phyloP scores from a whole-genome alignment of 2,113 vertebrate species.

The Bucco capensis region DNA sequence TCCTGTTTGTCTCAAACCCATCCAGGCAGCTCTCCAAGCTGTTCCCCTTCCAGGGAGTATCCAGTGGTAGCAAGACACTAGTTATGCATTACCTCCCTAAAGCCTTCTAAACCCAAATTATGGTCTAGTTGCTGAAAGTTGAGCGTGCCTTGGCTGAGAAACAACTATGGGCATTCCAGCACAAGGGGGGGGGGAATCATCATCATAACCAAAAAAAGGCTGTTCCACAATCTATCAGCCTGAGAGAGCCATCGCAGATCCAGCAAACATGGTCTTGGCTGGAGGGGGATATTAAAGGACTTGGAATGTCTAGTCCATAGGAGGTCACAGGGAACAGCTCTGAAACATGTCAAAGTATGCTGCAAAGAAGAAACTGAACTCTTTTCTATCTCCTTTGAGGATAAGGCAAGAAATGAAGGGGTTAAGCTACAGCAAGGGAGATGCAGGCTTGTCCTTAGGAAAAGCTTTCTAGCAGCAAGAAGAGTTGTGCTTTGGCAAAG shows the following conservation, averaged over 20 bases:
- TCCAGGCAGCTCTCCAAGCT: slow-evolving; percentile 21
- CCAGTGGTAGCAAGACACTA: slow-evolving; percentile 1
- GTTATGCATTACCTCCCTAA: slow-evolving; percentile 36
- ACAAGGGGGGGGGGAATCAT: not conserved
- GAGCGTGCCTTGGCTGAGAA: slow-evolving; percentile 25
- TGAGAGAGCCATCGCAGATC: not conserved
- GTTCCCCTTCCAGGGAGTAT: slow-evolving; percentile 3
- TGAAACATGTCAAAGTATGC: not conserved
- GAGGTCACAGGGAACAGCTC: too few relatives aligned
- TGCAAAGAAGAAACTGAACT: not conserved
- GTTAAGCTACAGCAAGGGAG: not conserved
- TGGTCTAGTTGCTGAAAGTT: not conserved
- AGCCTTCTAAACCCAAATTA: slow-evolving; percentile 42
- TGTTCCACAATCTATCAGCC: not conserved
- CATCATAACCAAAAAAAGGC: not conserved
- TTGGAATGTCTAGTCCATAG: not conserved
- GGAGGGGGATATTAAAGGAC: not conserved
- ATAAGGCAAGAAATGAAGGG: not conserved
- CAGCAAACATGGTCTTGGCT: not conserved
- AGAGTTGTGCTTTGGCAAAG: not conserved
- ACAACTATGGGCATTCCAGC: not conserved
- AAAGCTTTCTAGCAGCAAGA: not conserved
- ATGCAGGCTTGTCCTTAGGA: not conserved
- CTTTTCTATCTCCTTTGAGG: not conserved
- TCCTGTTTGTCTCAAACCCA: slow-evolving; percentile 10